These are phyloP conservation scores for Ciconia maguari DNA, from an alignment of 2,113 vertebrate genomes.

Conservation along the genomic window DNA sequence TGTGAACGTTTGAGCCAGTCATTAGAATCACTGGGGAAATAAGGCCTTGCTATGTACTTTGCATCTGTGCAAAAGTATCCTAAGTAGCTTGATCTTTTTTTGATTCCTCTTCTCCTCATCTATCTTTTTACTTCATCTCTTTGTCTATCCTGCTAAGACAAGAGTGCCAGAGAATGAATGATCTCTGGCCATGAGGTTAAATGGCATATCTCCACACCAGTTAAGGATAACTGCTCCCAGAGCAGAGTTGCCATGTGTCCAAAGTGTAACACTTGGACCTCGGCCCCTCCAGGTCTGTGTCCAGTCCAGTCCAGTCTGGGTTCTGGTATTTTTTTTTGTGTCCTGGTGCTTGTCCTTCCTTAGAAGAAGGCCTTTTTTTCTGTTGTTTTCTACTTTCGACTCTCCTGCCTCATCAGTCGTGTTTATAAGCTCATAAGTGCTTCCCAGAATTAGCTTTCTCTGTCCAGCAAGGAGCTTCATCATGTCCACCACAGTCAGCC, in stretches of 20 bases:
- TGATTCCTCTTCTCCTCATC: not conserved
- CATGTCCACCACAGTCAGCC: not conserved
- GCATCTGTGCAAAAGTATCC: not conserved
- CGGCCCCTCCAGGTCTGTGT: not conserved
- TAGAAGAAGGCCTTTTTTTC: not conserved
- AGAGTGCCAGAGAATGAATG: not conserved
- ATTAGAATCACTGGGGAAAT: not conserved
- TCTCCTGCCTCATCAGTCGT: not conserved
- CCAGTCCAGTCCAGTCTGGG: not conserved
- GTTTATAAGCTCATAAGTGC: not conserved
- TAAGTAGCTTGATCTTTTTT: not conserved
- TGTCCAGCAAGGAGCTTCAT: not conserved
- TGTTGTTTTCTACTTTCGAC: not conserved
- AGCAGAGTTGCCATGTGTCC: not conserved
- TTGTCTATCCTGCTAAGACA: not conserved
- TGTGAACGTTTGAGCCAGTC: rapidly evolving
- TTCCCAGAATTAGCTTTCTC: not conserved
- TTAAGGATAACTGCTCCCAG: not conserved
- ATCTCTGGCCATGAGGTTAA: not conserved
- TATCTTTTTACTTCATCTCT: not conserved
- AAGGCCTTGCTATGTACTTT: not conserved
- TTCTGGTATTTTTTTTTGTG: not conserved
- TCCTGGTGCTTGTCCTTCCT: not conserved
- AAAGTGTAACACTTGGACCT: not conserved
- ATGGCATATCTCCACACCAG: rapidly evolving